A percentile compares a stretch with the other conserved stretches of the same genome.
These are phyloP conservation scores for Hypselothyrea guttata DNA, from an alignment of 2,888 invertebrate genomes.

Conservation along the genomic window DNA sequence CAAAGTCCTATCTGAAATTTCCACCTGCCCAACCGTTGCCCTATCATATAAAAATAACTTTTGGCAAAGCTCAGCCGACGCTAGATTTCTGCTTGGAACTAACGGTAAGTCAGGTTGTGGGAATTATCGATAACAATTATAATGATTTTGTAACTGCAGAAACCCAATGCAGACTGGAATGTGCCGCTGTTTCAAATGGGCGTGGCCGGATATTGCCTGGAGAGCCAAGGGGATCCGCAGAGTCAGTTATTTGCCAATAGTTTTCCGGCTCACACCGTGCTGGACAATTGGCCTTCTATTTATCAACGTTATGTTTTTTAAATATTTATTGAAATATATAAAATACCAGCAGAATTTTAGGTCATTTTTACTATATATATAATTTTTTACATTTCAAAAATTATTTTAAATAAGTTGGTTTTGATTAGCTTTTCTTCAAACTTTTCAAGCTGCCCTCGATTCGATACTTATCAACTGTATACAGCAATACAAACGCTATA, in stretches of 20 bases:
- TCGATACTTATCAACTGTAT: conserved; percentile 12
- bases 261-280: conserved; percentile 83
- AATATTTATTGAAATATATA: not conserved
- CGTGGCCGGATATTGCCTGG: conserved; percentile 82
- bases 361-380: too few species aligned
- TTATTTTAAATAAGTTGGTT: too few species aligned
- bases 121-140: not conserved
- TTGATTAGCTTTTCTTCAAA: not conserved
- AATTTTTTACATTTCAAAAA: too few species aligned
- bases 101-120: conserved; percentile 9
- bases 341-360: too few species aligned
- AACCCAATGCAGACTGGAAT: conserved; percentile 48
- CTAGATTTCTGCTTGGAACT: conserved; percentile 70
- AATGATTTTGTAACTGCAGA: conserved; percentile 24
- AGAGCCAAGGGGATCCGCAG: conserved; percentile 81
- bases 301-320: conserved; percentile 79
- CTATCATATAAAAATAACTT: conserved; percentile 68
- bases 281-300: conserved; percentile 83
- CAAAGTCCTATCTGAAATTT: conserved; percentile 46
- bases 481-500: conserved; percentile 19
- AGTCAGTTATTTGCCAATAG: conserved; percentile 81
- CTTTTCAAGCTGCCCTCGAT: conserved; percentile 9
- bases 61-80: conserved; percentile 59
- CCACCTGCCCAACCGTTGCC: conserved; percentile 49
- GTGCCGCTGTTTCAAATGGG: conserved; percentile 80